Evolutionary conservation across 2,113 vertebrate species (phyloP).

Genomic region (Syngnathoides biaculeatus): DNA sequence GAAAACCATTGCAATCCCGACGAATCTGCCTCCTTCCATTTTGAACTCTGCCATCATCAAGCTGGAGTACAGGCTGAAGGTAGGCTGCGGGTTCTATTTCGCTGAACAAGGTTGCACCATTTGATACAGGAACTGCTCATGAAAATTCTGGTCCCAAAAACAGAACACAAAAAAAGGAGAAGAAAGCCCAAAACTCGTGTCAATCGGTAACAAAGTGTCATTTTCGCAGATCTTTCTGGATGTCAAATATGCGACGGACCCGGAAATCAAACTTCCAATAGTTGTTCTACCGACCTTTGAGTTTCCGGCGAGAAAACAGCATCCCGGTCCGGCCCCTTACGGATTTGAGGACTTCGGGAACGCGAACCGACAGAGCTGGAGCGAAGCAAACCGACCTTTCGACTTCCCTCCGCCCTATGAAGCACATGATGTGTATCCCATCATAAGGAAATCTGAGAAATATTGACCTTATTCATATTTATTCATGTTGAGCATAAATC

Average conservation of each 20-base stretch:
- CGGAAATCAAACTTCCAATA: constrained; percentile 50
- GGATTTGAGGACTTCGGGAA: constrained; percentile 18
- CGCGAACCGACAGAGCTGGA: neutral
- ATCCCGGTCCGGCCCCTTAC: neutral
- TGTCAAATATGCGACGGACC: constrained; percentile 30
- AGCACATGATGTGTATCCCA: constrained; percentile 12
- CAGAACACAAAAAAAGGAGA: neutral
- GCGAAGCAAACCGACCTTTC: neutral
- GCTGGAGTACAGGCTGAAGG: constrained; percentile 63
- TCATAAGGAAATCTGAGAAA: neutral
- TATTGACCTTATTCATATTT: too few relatives aligned
- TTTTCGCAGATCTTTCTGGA: constrained; percentile 44
- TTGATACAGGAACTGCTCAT: neutral
- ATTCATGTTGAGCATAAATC: neutral
- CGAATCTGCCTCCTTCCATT: constrained; percentile 48
- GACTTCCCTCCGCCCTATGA: constrained; percentile 42
- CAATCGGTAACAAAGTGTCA: neutral
- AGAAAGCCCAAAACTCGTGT: too few relatives aligned
- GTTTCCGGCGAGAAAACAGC: neutral
- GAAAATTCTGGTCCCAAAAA: neutral
- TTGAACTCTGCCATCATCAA: constrained; percentile 59
- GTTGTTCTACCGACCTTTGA: constrained; percentile 33
- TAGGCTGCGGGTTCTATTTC: constrained; percentile 15
- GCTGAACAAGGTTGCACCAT: neutral
- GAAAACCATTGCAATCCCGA: constrained; percentile 49